Conservation (phyloP, 2,113 vertebrate species). For the Circaetus cinerascens region DNA sequence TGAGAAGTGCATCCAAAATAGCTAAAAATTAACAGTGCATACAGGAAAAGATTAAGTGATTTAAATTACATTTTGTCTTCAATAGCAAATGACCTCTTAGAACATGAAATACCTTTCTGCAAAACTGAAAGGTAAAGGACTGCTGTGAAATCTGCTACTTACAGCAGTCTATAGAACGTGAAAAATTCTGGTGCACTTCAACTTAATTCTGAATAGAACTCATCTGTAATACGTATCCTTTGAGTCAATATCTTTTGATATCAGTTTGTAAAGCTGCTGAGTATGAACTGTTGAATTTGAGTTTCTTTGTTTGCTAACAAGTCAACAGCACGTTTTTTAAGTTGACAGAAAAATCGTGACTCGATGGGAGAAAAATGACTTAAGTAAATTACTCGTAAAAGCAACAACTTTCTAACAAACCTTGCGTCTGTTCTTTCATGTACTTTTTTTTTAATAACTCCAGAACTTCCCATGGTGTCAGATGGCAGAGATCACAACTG, state of each 20-base stretch:
- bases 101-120: not conserved
- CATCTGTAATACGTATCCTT: not conserved
- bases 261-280: not conserved
- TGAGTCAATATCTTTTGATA: not conserved
- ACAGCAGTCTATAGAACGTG: fast-evolving
- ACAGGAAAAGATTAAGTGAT: not conserved
- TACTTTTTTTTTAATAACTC: not conserved
- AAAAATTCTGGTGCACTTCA: not conserved
- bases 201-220: not conserved
- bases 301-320: not conserved
- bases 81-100: not conserved
- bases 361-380: not conserved
- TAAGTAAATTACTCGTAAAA: not conserved
- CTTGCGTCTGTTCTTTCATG: not conserved
- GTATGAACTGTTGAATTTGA: not conserved
- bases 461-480: not conserved
- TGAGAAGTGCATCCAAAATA: not conserved
- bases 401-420: not conserved
- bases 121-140: not conserved
- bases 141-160: not conserved
- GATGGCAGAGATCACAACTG: not conserved
- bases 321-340: not conserved
- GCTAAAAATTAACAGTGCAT: not conserved
- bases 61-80: not conserved
- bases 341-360: not conserved